phyloP scores from a whole-genome alignment of 2,888 invertebrate genomes.

The Acanthosepion esculentum region DNA sequence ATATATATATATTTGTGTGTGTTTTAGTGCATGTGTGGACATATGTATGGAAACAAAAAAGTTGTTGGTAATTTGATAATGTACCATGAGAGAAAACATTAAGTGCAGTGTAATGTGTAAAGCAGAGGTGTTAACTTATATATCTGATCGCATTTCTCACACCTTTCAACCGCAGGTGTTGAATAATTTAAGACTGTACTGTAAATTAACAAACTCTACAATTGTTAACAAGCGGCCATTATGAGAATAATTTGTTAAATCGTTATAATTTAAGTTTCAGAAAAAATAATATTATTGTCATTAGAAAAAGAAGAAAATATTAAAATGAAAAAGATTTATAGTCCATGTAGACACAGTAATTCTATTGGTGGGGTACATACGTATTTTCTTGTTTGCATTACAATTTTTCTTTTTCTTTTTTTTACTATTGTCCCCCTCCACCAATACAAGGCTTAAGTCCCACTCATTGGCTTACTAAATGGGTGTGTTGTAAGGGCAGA shows the following conservation, averaged over 20 bases:
- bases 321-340: no score
- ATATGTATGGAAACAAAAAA: not conserved
- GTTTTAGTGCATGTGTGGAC: not conserved
- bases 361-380: no score
- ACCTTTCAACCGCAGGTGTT: not conserved
- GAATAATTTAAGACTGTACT: not conserved
- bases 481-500: no score
- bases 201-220: constrained; percentile 21
- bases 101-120: constrained; percentile 9
- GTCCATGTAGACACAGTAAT: no score
- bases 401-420: no score
- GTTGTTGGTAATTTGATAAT: constrained; percentile 33
- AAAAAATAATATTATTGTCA: not conserved
- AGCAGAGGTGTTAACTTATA: not conserved
- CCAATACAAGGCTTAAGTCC: no score
- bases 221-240: not conserved
- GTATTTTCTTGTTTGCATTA: no score
- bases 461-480: no score
- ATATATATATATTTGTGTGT: not conserved
- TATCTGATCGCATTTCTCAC: not conserved
- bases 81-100: not conserved
- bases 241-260: not conserved
- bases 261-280: not conserved
- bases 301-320: no score
- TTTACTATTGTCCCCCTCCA: no score